Evolutionary conservation across 2,113 vertebrate genomes (phyloP), one percentile per base, ranked within the genome.

Genomic region (Prietella phreatophila): DNA sequence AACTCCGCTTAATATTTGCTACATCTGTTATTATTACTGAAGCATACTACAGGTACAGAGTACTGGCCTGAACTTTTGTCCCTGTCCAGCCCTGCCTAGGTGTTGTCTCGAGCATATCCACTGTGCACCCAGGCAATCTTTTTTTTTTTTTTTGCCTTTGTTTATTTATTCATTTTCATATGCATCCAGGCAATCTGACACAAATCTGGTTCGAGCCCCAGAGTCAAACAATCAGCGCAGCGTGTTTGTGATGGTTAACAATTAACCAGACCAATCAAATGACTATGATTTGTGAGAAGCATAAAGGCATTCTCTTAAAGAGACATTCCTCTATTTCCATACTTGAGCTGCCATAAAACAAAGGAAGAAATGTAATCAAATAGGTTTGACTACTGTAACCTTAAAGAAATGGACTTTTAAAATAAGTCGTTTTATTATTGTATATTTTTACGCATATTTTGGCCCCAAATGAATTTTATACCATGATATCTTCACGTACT

Each of bases 281-380:
- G 63, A 20, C 42, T 84, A 36, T 84, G 61, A 69, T 50, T 67
- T 82, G 65, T 73, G 83, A 58, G 30, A 14, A 58, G 22, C 65
- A 55, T 85, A 73, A 85, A 73, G 19, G 20, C 65, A 33, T 39
- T 30, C 50, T 85, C 20, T 85, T 85, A 61, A 85, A 85, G 65
- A 56, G 47, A 58, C 19, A 73, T 56, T 85, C 3, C 53, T 73
- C 20, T 60, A 61, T 61, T 39, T 14, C 5, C 15, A 13, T 58
- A 81, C 19, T 25, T 82, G 15, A 39, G 27, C 2, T 36, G 33
- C 30, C 10, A 60, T 27, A 27, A 61, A 42, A 14, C 10, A 39
- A 82, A 61, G 50, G 19, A 79, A n/a, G 13, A 79, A 30, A 30
- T 30, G 14, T 55, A 17, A 61, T 1, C 10, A 27, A n/a, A 56